Percentiles rank a stretch among this genome's conserved stretches.
These are phyloP conservation scores for Pherbina coryleti DNA, from an alignment of 2,888 invertebrate genomes.

Conservation along the genomic window DNA sequence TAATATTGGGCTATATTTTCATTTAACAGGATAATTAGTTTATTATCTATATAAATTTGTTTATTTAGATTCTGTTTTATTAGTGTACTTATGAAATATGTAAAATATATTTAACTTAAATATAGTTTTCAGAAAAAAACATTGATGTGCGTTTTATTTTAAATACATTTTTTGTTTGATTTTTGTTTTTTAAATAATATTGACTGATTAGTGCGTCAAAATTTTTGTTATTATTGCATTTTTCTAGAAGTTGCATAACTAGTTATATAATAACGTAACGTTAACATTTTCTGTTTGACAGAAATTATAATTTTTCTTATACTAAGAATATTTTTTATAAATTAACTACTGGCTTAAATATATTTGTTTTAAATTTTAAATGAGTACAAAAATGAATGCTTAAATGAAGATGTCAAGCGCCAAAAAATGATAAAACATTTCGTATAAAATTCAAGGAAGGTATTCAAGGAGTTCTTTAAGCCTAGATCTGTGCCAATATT, in stretches of 20 bases:
- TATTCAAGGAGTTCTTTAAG: too few species aligned
- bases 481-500: too few species aligned
- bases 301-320: background rate
- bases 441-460: too few species aligned
- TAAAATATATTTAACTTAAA: slow-evolving; percentile 30
- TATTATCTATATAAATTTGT: slow-evolving; percentile 25
- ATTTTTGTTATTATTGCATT: background rate
- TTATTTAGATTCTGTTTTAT: slow-evolving; percentile 13
- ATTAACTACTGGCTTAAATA: background rate
- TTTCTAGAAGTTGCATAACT: slow-evolving; percentile 12
- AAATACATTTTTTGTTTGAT: background rate
- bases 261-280: slow-evolving; percentile 13
- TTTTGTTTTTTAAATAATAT: background rate
- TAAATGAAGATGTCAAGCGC: background rate
- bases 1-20: background rate
- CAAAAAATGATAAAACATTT: too few species aligned
- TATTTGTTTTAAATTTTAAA: background rate
- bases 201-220: background rate
- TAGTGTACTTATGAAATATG: slow-evolving; percentile 12
- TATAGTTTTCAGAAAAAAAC: background rate
- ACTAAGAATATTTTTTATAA: background rate
- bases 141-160: background rate
- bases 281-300: slow-evolving; percentile 25
- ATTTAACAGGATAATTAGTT: slow-evolving; percentile 15
- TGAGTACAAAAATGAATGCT: background rate